A percentile compares a stretch with the other conserved stretches of the same genome.
Evolutionary conservation across 2,888 invertebrate genomes (phyloP).

Genomic region (Cinara cedri): DNA sequence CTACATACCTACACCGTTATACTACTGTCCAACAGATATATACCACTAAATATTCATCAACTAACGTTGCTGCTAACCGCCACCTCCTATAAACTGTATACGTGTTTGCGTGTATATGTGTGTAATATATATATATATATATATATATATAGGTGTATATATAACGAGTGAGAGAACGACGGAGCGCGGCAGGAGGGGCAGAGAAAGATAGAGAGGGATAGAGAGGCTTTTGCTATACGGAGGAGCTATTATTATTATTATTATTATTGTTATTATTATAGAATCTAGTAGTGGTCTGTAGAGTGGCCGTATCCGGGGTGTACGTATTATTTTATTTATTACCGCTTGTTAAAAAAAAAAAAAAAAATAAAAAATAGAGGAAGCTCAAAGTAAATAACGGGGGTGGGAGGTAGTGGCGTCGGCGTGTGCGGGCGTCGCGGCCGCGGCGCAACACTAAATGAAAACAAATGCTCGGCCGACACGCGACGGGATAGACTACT

Average conservation of each 20-base stretch:
- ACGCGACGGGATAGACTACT: constrained; percentile 44
- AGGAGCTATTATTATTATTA: constrained; percentile 39
- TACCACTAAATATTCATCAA: constrained; percentile 55
- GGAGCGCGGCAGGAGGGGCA: neutral
- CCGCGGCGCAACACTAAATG: constrained; percentile 24
- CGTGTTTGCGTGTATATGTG: neutral
- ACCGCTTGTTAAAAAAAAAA: constrained; percentile 50
- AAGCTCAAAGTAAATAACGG: constrained; percentile 51
- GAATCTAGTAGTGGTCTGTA: constrained; percentile 51
- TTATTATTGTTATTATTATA: constrained; percentile 39
- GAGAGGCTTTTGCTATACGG: constrained; percentile 20
- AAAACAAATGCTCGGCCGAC: constrained; percentile 49
- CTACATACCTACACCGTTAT: too few species aligned
- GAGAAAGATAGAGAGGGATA: neutral
- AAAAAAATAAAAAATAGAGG: constrained; percentile 16
- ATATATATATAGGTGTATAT: neutral
- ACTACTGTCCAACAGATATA: constrained; percentile 53
- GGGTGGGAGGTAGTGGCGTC: too few species aligned
- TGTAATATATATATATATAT: neutral
- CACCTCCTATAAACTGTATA: constrained; percentile 27
- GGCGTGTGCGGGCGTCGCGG: neutral
- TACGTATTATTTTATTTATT: constrained; percentile 51
- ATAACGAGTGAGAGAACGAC: too few species aligned
- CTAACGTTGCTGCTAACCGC: constrained; percentile 40
- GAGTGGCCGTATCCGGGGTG: constrained; percentile 51